These are phyloP conservation scores for Leptura quadrifasciata DNA, from an alignment of 2,888 invertebrate species.

Conservation along the genomic window DNA sequence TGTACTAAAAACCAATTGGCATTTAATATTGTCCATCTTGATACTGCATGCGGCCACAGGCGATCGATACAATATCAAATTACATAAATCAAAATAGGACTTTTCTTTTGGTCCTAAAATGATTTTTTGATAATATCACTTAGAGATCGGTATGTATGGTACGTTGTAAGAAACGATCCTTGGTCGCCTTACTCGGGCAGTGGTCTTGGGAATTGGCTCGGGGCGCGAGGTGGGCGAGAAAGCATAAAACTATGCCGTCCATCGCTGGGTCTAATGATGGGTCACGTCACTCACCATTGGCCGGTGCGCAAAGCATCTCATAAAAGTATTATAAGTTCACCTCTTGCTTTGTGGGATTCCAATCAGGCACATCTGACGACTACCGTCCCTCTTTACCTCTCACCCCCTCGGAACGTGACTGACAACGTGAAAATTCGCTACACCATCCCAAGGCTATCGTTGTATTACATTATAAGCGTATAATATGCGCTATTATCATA, in stretches of 20 bases:
- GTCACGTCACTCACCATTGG: constrained; percentile 74
- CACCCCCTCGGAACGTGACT: constrained; percentile 64
- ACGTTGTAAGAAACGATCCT: constrained; percentile 49
- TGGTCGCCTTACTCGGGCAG: constrained; percentile 50
- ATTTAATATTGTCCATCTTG: background rate
- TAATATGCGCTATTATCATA: constrained; percentile 71
- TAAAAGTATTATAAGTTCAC: constrained; percentile 69
- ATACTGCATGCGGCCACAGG: background rate
- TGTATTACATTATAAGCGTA: constrained; percentile 66
- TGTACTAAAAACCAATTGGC: background rate
- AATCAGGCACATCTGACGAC: constrained; percentile 68
- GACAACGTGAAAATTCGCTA: constrained; percentile 67
- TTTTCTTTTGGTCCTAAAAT: constrained; percentile 17
- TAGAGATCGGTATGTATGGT: constrained; percentile 51
- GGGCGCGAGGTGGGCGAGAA: constrained; percentile 64
- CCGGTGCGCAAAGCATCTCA: constrained; percentile 66
- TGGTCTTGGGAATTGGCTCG: constrained; percentile 63
- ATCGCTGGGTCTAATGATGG: constrained; percentile 72
- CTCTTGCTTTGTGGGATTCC: constrained; percentile 68
- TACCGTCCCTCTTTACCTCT: constrained; percentile 58
- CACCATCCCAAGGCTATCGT: constrained; percentile 67
- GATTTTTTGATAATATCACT: constrained; percentile 47
- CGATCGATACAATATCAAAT: background rate
- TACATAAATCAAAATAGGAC: background rate
- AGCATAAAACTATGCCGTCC: constrained; percentile 61